Evolutionary conservation across 2,888 invertebrate genomes (phyloP), one percentile per base, ranked within the genome.

Genomic region (Dascillus cervinus): DNA sequence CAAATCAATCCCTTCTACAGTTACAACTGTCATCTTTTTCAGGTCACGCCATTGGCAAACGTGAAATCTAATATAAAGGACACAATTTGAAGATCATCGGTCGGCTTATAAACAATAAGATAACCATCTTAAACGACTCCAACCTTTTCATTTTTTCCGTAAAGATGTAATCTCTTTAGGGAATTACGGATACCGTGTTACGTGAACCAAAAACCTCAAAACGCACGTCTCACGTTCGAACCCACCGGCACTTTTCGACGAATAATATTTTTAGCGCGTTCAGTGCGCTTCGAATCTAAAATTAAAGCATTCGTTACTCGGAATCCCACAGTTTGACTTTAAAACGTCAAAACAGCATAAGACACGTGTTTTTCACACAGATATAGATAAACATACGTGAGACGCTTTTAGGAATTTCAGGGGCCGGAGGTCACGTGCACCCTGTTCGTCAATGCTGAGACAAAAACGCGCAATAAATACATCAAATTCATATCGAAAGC

Each of bases 371-470:
- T 28, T 39, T 37, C 41, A 27, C 44, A 39, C 43, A 37, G 43
- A 43, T 44, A 44, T 47, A 44, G 43, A 39, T 39, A 40, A 43
- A 47, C 43, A 43, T 41, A 32, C 13, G 34, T 34, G 37, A 33
- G 32, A 29, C n/a, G 17, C 17, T 34, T 38, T 32, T 28, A 30
- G 19, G 31, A 39, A 34, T 34, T 39, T 34, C 37, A 39, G 43
- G n/a, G n/a, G 41, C 40, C 41, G 35, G 35, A 37, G 41, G 44
- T 46, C 46, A 44, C 41, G 43, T 43, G 42, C 44, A 33, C 22
- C 29, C 37, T 39, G 42, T 46, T 46, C 43, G 46, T 46, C 46
- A 43, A 34, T 39, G 38, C 29, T 41, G 26, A 39, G 34, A 36
- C 13, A 33, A 37, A 33, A 37, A n/a, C 8, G 17, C 5, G 17